A percentile compares a stretch with the other conserved stretches of the same genome.
Conservation (phyloP, 1,140 invertebrate species). For the Drosophila eugracilis region DNA sequence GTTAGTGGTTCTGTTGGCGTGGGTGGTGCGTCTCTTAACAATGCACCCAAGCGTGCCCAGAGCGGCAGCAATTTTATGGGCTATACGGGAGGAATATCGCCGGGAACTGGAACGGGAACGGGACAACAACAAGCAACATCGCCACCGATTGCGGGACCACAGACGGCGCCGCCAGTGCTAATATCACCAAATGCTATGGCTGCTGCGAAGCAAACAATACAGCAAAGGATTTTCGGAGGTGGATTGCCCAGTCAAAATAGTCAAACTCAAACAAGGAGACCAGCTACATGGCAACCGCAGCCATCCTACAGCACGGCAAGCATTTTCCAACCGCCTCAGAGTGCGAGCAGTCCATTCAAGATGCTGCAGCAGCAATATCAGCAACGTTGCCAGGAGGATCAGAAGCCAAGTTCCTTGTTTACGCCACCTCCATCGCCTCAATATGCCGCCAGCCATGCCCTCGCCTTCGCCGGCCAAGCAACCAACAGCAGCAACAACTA, state of each 20-base stretch:
- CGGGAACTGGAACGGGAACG: conserved; percentile 6
- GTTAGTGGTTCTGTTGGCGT: not conserved
- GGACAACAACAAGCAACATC: too few relatives aligned
- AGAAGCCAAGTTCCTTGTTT: conserved; percentile 42
- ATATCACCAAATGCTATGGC: conserved; percentile 58
- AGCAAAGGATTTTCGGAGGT: conserved; percentile 66
- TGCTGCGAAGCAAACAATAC: conserved; percentile 73
- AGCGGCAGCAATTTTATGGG: conserved; percentile 54
- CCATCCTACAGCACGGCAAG: conserved; percentile 61
- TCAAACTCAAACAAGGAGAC: conserved; percentile 1
- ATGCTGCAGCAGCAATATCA: conserved; percentile 67
- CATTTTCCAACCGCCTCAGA: conserved; percentile 63
- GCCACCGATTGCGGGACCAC: conserved; percentile 8
- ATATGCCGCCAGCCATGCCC: conserved; percentile 44
- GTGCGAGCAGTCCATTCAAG: conserved; percentile 42
- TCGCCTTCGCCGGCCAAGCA: conserved; percentile 34
- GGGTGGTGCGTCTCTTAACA: conserved; percentile 4
- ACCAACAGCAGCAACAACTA: conserved; percentile 22
- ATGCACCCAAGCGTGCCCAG: conserved; percentile 22
- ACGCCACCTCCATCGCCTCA: conserved; percentile 65
- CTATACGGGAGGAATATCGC: conserved; percentile 6
- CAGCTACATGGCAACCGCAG: conserved; percentile 65
- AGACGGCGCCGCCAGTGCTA: conserved; percentile 34
- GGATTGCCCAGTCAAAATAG: conserved; percentile 21
- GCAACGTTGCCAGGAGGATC: conserved; percentile 52